Percentiles rank a stretch among this genome's conserved stretches.
phyloP scores from a whole-genome alignment of 2,113 vertebrate species.

The Ibidorhyncha struthersii region DNA sequence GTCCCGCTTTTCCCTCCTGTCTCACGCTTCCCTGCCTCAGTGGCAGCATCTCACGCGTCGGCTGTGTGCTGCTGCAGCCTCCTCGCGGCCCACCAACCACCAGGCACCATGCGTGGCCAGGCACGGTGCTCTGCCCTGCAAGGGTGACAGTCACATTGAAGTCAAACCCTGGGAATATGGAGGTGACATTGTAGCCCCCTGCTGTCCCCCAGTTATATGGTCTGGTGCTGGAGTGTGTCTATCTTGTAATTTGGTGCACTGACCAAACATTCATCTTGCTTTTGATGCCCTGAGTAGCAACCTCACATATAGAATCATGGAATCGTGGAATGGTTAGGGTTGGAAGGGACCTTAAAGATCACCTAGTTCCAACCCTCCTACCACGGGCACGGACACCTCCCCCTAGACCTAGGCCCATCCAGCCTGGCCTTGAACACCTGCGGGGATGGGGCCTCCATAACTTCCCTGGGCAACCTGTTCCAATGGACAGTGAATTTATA shows the following conservation, averaged over 20 bases:
- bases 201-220: fast-evolving
- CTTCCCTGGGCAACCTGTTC: neutral
- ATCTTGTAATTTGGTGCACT: neutral
- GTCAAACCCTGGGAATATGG: neutral
- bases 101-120: neutral
- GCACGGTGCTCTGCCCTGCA: neutral
- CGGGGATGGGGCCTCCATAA: neutral
- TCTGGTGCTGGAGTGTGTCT: neutral
- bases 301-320: neutral
- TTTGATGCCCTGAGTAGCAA: neutral
- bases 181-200: neutral
- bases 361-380: neutral
- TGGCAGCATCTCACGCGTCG: neutral
- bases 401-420: neutral
- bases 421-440: neutral
- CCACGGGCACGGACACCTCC: neutral
- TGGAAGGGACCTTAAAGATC: neutral
- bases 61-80: neutral
- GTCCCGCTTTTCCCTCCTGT: neutral
- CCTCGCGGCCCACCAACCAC: neutral
- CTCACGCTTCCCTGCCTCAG: neutral
- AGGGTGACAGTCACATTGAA: neutral
- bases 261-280: neutral
- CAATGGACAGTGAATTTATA: neutral
- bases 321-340: neutral